Percentiles rank a stretch among this genome's conserved stretches.
Conservation (phyloP, 2,888 invertebrate genomes). For the Pristionchus mayeri region DNA sequence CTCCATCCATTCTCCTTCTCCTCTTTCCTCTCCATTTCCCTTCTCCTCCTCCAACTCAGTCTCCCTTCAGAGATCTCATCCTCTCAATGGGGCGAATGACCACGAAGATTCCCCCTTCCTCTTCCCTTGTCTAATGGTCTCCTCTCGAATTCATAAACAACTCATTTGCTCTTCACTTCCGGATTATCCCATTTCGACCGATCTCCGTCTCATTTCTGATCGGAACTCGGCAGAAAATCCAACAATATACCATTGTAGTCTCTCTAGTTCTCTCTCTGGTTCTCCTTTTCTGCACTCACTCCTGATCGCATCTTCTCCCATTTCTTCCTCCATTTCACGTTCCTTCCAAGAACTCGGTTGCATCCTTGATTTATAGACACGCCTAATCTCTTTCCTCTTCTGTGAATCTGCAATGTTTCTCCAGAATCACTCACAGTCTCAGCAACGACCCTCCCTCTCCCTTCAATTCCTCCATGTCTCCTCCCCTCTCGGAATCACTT, state of each 20-base stretch:
- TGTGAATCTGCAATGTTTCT: not conserved
- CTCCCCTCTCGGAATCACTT: not conserved
- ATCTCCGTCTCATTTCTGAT: no score
- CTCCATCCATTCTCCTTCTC: not conserved
- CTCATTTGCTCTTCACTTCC: no score
- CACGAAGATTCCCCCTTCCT: no score
- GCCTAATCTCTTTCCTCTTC: not conserved
- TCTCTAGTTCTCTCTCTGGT: no score
- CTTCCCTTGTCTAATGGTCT: no score
- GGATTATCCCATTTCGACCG: no score
- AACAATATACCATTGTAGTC: no score
- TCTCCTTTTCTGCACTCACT: no score
- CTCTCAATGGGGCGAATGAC: no score
- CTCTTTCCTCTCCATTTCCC: not conserved
- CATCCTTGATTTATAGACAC: not conserved
- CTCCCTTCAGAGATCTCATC: not conserved
- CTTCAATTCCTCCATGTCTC: constrained; percentile 1
- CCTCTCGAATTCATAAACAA: no score
- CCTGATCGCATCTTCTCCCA: not conserved
- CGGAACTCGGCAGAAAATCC: no score
- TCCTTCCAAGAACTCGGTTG: not conserved
- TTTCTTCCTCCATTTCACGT: not conserved
- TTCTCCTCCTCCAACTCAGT: not conserved
- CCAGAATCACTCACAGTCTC: not conserved
- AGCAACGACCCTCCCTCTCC: not conserved